These are phyloP conservation scores for Clinocottus analis DNA, from an alignment of 2,113 vertebrate species.

Conservation along the genomic window DNA sequence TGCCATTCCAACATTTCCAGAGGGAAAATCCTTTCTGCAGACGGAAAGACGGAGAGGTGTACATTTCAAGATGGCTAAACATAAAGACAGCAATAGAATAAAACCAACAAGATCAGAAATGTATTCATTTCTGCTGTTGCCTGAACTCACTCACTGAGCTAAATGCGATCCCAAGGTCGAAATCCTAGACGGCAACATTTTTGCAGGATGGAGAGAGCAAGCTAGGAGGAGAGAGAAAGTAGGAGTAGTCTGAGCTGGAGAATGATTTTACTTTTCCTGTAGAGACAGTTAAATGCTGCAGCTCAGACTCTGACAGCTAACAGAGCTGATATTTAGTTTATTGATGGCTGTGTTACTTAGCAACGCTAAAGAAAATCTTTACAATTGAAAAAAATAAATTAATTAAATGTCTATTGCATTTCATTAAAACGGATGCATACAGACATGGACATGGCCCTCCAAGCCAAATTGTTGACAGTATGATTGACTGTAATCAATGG, in stretches of 20 bases:
- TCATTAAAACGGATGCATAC: neutral
- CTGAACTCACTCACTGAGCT: conserved; percentile 28
- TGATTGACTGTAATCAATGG: conserved; percentile 13
- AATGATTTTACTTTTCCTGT: conserved; percentile 51
- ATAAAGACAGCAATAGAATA: conserved; percentile 52
- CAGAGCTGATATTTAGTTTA: conserved; percentile 13
- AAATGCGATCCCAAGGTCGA: conserved; percentile 25
- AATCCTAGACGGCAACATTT: conserved; percentile 46
- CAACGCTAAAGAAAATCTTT: neutral
- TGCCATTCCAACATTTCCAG: conserved; percentile 64
- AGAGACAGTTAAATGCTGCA: conserved; percentile 33
- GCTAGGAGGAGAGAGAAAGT: conserved; percentile 21
- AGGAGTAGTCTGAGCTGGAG: conserved; percentile 29
- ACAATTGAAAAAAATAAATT: neutral
- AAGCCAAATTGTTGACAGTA: neutral
- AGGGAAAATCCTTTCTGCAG: conserved; percentile 74
- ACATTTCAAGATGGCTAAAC: conserved; percentile 70
- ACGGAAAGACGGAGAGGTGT: conserved; percentile 68
- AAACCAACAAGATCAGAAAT: conserved; percentile 58
- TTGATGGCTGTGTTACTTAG: neutral
- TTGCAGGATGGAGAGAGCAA: conserved; percentile 2
- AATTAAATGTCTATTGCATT: neutral
- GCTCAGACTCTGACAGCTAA: conserved; percentile 16
- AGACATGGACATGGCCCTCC: neutral
- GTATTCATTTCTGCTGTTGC: conserved; percentile 32